Conservation (phyloP, 2,888 invertebrate genomes). For the Rhingia rostrata region DNA sequence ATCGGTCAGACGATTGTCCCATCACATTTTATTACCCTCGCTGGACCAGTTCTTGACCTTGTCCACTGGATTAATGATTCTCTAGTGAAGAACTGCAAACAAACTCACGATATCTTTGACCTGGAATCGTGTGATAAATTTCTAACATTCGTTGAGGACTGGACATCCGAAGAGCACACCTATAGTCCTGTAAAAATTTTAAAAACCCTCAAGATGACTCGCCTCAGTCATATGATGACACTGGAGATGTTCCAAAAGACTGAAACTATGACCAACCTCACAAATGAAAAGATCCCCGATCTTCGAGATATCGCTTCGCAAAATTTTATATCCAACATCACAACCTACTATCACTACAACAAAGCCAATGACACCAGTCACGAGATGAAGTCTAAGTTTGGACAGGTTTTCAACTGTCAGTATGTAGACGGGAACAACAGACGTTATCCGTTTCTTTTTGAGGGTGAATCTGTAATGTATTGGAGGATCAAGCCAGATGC, state of each 20-base stretch:
- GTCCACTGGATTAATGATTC: constrained; percentile 81
- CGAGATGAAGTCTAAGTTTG: constrained; percentile 82
- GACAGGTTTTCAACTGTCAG: constrained; percentile 82
- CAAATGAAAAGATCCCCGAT: constrained; percentile 77
- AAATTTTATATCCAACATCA: constrained; percentile 81
- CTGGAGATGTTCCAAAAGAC: constrained; percentile 82
- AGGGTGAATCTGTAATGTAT: constrained; percentile 82
- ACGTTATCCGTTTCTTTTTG: constrained; percentile 81
- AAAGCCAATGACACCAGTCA: constrained; percentile 80
- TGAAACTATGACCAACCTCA: constrained; percentile 62
- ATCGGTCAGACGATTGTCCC: constrained; percentile 80
- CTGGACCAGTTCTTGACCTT: constrained; percentile 80
- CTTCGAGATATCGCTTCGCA: constrained; percentile 81
- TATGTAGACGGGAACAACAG: constrained; percentile 80
- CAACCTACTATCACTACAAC: constrained; percentile 82
- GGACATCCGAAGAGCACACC: constrained; percentile 76
- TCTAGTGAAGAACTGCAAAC: constrained; percentile 79
- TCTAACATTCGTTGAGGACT: constrained; percentile 80
- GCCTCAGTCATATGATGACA: constrained; percentile 79
- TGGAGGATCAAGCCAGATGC: constrained; percentile 82
- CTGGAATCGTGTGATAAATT: constrained; percentile 80
- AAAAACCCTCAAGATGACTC: constrained; percentile 79
- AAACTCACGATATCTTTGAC: constrained; percentile 77
- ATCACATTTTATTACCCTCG: constrained; percentile 80
- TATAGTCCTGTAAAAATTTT: constrained; percentile 78